A percentile compares a stretch with the other conserved stretches of the same genome.
These are phyloP conservation scores for Eilema depressum DNA, from an alignment of 2,888 invertebrate genomes.

Conservation along the genomic window DNA sequence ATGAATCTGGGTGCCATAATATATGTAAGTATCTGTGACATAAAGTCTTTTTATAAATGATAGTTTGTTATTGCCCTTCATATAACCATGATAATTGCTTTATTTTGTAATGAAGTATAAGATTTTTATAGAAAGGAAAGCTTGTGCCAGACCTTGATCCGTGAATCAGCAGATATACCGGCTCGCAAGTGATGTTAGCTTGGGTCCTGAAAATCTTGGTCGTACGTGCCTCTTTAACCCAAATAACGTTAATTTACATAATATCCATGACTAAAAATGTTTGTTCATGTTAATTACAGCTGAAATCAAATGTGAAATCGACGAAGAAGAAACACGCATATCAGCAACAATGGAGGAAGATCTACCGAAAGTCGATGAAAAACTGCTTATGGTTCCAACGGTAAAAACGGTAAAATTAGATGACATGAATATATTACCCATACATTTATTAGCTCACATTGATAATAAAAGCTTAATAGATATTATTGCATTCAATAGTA, in stretches of 20 bases:
- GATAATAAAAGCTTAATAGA: constrained; percentile 59
- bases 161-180: too few species aligned
- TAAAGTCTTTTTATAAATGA: too few species aligned
- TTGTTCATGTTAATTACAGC: constrained; percentile 15
- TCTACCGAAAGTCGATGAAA: constrained; percentile 66
- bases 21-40: constrained; percentile 17
- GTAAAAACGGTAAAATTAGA: constrained; percentile 75
- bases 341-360: constrained; percentile 23
- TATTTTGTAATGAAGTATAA: neutral
- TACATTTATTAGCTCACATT: constrained; percentile 52
- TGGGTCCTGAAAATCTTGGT: too few species aligned
- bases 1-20: constrained; percentile 33
- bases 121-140: too few species aligned
- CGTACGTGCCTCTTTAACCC: neutral
- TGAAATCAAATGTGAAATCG: neutral
- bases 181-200: too few species aligned
- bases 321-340: neutral
- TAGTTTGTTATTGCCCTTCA: too few species aligned
- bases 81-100: too few species aligned
- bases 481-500: constrained; percentile 65
- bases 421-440: constrained; percentile 65
- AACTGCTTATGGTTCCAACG: constrained; percentile 72
- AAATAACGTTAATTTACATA: neutral
- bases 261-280: neutral
- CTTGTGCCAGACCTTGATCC: too few species aligned